Evolutionary conservation across 2,888 invertebrate species (phyloP), one percentile per base, ranked within the genome.

Genomic region (Caenorhabditis sinica): DNA sequence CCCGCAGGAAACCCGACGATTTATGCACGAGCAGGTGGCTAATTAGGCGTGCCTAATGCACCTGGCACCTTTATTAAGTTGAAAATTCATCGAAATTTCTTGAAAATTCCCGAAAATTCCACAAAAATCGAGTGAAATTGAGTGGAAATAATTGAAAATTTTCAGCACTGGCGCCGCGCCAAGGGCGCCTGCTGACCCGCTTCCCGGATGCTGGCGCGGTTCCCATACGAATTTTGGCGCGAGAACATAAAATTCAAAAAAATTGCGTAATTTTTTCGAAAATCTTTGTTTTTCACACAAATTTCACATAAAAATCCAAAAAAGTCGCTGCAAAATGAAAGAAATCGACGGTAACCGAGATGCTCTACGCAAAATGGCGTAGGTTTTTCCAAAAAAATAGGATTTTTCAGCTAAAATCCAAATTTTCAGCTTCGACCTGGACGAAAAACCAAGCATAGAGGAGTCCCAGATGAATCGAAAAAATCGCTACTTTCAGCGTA

Each of bases 141-240:
- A 15, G 33, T 1, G n/a, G 56, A 72, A 60, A 30, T 15, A 17
- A 23, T n/a, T 25, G 28, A 45, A 61, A 61, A 61, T n/a, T n/a
- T n/a, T n/a, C n/a, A n/a, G n/a, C n/a, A n/a, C n/a, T n/a, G n/a
- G n/a, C 25, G 20, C n/a, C 28, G 20, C 40, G 23, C 25, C 43
- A 15, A 2, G 40, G 6, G 11, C 5, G 30, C n/a, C 23, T 20
- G 15, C 53, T 74, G 74, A 28, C 74, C 63, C 65, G 11, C 28
- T 23, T 20, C n/a, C 13, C 1, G 74, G 40, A 53, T 36, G 56
- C 15, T 74, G 63, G 63, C 75, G 58, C 66, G 4, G n/a, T 43
- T 66, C 43, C 15, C 20, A 65, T 25, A 11, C 33, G 43, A 74
- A 53, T 65, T 63, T 74, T 56, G 8, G 56, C 3, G 28, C 15